Evolutionary conservation across 2,797 vertebrate species (phyloP).

Genomic region (Poeciliopsis paucimaculata): DNA sequence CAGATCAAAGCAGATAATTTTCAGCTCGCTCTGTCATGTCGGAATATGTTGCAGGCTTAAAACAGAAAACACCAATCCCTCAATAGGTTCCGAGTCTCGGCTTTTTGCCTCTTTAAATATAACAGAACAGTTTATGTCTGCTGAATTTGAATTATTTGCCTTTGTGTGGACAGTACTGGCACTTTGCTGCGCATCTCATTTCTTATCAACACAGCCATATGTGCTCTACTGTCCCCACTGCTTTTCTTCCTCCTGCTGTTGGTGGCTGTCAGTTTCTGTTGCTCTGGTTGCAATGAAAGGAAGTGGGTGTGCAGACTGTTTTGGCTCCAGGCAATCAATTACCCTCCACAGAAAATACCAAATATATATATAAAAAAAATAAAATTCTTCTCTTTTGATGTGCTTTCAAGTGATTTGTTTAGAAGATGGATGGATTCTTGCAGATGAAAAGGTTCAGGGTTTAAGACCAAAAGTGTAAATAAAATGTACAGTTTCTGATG

Average conservation of each 20-base stretch:
- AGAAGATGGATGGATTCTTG: slow-evolving; percentile 48
- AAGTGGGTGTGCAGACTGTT: slow-evolving; percentile 39
- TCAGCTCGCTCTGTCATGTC: slow-evolving; percentile 26
- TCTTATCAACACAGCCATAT: slow-evolving; percentile 71
- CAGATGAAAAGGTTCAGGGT: neutral
- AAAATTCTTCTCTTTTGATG: slow-evolving; percentile 5
- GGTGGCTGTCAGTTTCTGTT: slow-evolving; percentile 58
- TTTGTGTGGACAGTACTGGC: slow-evolving; percentile 40
- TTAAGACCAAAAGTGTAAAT: neutral
- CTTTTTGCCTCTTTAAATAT: slow-evolving; percentile 10
- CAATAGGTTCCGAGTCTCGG: slow-evolving; percentile 12
- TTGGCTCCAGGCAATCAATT: slow-evolving; percentile 59
- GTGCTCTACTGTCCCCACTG: slow-evolving; percentile 47
- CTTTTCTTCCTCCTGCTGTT: slow-evolving; percentile 57
- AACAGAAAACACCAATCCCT: slow-evolving; percentile 29
- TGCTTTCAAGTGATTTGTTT: slow-evolving; percentile 53
- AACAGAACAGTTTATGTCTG: slow-evolving; percentile 34
- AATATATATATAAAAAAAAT: neutral
- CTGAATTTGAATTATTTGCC: slow-evolving; percentile 51
- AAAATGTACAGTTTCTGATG: neutral
- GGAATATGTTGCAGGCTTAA: slow-evolving; percentile 25
- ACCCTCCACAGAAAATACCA: slow-evolving; percentile 29
- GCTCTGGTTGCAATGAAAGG: slow-evolving; percentile 54
- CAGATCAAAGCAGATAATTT: slow-evolving; percentile 27
- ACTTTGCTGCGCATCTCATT: slow-evolving; percentile 37